phyloP scores from a whole-genome alignment of 2,113 vertebrate genomes.

The Silurus asotus region DNA sequence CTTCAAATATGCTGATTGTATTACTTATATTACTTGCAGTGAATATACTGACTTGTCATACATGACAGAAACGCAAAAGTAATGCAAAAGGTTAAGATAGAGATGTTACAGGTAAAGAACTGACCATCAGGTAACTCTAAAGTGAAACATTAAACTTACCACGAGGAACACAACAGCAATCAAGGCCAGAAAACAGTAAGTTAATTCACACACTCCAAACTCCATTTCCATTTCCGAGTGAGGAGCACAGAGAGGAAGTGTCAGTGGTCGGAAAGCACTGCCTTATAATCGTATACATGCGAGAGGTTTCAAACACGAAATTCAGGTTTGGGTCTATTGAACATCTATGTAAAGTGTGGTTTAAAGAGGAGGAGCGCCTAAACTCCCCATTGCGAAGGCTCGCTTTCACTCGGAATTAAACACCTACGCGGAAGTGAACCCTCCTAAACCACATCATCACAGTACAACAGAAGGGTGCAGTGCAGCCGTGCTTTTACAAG shows the following conservation, averaged over 20 bases:
- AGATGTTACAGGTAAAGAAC: neutral
- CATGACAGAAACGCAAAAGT: no score
- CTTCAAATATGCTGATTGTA: no score
- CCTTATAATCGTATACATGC: slow-evolving; percentile 6
- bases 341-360: neutral
- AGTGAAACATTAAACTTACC: slow-evolving; percentile 53
- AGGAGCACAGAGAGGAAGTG: neutral
- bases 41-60: no score
- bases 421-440: slow-evolving; percentile 71
- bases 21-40: no score
- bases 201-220: slow-evolving; percentile 68
- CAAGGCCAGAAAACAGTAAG: slow-evolving; percentile 61
- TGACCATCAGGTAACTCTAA: neutral
- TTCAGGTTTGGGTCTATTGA: neutral
- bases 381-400: slow-evolving; percentile 23
- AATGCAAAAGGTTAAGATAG: neutral
- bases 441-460: slow-evolving; percentile 70
- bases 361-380: neutral
- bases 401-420: slow-evolving; percentile 64
- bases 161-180: slow-evolving; percentile 59
- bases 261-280: neutral
- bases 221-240: slow-evolving; percentile 35
- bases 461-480: slow-evolving; percentile 22
- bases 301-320: neutral
- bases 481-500: neutral